Evolutionary conservation across 2,797 vertebrate species (phyloP).

Genomic region (Loriculus beryllinus): DNA sequence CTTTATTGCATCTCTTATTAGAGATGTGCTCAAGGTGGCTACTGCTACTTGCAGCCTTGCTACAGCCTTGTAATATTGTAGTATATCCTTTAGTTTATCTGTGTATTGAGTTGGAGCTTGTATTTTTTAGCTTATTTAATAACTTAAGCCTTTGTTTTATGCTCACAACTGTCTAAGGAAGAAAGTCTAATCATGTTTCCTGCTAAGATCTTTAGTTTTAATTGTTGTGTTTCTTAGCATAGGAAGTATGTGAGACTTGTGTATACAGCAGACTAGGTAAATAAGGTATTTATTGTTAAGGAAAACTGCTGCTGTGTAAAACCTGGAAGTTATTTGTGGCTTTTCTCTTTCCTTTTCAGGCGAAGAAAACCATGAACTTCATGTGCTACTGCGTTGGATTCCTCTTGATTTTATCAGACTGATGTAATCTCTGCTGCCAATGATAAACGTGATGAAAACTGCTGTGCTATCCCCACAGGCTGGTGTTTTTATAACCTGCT

Average conservation of each 20-base stretch:
- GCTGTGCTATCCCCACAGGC: background rate
- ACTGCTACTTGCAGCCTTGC: background rate
- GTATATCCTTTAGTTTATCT: background rate
- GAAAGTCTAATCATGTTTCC: accelerated
- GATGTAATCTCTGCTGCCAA: background rate
- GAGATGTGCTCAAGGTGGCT: background rate
- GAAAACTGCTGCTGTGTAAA: background rate
- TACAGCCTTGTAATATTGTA: background rate
- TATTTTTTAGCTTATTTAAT: background rate
- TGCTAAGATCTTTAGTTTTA: background rate
- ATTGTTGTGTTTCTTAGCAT: background rate
- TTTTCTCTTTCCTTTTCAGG: conserved; percentile 70
- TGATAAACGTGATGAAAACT: background rate
- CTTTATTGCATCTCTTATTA: background rate
- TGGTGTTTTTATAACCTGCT: background rate
- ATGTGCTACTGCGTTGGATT: background rate
- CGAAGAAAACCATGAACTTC: conserved; percentile 87
- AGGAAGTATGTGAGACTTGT: accelerated
- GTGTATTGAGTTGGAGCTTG: too few relatives aligned
- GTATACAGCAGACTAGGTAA: accelerated
- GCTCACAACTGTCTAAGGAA: background rate
- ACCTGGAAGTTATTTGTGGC: background rate
- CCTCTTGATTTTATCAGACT: background rate
- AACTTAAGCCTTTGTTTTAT: accelerated
- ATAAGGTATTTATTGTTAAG: background rate